Percentiles rank a stretch among this genome's conserved stretches.
Evolutionary conservation across 2,888 invertebrate species (phyloP).

Genomic region (Isotomurus palustris): DNA sequence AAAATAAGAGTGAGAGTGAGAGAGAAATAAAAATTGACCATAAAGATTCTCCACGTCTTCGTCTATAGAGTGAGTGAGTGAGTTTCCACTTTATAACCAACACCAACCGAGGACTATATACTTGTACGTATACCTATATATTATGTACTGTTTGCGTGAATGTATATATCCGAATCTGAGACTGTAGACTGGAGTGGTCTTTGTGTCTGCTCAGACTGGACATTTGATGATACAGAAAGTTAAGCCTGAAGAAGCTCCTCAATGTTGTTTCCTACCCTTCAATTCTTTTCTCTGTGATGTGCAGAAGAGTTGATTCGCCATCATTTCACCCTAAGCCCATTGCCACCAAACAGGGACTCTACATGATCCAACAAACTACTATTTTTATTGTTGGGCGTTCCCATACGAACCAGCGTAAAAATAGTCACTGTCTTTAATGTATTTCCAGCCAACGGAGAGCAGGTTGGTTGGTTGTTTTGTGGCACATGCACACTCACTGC

Average conservation of each 20-base stretch:
- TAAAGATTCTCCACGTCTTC: constrained; percentile 7
- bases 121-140: no score
- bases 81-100: no score
- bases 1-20: constrained; percentile 7
- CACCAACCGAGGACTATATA: no score
- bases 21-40: constrained; percentile 13
- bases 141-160: no score
- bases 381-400: constrained; percentile 32
- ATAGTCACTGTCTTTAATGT: constrained; percentile 23
- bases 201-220: no score
- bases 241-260: no score
- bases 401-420: constrained; percentile 5
- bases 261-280: no score
- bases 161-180: no score
- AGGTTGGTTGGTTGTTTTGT: neutral
- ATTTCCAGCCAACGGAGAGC: neutral
- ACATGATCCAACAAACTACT: constrained; percentile 12
- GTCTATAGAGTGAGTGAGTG: no score
- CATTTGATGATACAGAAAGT: no score
- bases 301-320: constrained; percentile 10
- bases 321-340: constrained; percentile 12
- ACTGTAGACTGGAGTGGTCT: no score
- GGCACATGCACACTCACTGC: neutral
- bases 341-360: constrained; percentile 7
- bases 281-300: constrained; percentile 1